Percentiles rank a stretch among this genome's conserved stretches.
phyloP scores from a whole-genome alignment of 2,888 invertebrate species.

The Homarus gammarus region DNA sequence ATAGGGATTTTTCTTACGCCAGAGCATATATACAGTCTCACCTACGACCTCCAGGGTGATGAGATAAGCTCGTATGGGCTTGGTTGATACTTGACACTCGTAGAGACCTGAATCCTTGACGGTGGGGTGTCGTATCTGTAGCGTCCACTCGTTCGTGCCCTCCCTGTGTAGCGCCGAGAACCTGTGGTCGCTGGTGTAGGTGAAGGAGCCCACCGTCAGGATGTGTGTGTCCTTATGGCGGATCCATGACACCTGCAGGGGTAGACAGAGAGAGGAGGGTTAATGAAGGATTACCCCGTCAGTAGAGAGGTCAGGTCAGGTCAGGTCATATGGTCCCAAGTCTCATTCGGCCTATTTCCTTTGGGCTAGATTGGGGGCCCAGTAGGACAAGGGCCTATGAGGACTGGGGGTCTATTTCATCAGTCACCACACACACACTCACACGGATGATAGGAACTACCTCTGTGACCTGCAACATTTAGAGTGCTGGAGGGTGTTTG shows the following conservation, averaged over 20 bases:
- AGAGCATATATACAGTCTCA: too few relatives aligned
- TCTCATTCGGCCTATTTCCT: too few relatives aligned
- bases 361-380: too few relatives aligned
- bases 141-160: slow-evolving; percentile 65
- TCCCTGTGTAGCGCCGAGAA: slow-evolving; percentile 66
- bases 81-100: slow-evolving; percentile 36
- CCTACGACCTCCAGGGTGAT: not conserved
- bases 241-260: slow-evolving; percentile 70
- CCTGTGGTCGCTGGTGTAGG: slow-evolving; percentile 63
- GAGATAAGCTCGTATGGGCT: not conserved
- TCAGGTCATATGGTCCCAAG: too few relatives aligned
- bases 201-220: slow-evolving; percentile 65
- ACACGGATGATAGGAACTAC: too few relatives aligned
- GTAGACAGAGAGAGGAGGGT: too few relatives aligned
- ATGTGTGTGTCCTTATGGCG: slow-evolving; percentile 67
- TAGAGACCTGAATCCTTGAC: slow-evolving; percentile 58
- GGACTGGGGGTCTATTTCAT: too few relatives aligned
- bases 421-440: too few relatives aligned
- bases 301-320: too few relatives aligned
- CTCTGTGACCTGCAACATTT: too few relatives aligned
- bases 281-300: not conserved
- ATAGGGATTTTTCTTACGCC: too few relatives aligned
- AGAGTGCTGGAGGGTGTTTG: not conserved
- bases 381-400: too few relatives aligned
- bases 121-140: slow-evolving; percentile 51